Conservation (phyloP, 2,888 invertebrate genomes). For the Chrysodeixis includens region DNA sequence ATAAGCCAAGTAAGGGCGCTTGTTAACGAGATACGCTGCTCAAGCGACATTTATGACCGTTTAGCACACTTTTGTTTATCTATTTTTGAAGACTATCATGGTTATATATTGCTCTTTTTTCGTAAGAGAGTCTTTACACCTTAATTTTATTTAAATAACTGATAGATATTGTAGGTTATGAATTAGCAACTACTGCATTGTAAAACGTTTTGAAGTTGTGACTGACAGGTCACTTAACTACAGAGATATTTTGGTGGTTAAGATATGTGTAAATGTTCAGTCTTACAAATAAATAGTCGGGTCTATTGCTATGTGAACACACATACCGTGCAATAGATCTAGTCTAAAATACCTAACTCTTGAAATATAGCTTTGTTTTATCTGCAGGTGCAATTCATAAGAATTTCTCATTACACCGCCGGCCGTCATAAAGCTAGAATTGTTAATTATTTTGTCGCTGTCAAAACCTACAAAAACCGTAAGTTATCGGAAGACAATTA, state of each 20-base stretch:
- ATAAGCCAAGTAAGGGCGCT: slow-evolving; percentile 82
- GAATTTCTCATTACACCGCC: slow-evolving; percentile 41
- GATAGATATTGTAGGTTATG: neutral
- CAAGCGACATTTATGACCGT: slow-evolving; percentile 67
- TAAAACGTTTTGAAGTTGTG: too few species aligned
- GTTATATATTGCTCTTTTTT: slow-evolving; percentile 14
- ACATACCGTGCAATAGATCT: neutral
- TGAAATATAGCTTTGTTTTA: slow-evolving; percentile 15
- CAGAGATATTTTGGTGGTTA: too few species aligned
- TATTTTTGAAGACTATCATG: slow-evolving; percentile 36
- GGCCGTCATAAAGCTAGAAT: slow-evolving; percentile 40
- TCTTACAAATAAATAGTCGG: too few species aligned
- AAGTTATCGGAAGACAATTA: slow-evolving; percentile 50
- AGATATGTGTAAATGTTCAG: too few species aligned
- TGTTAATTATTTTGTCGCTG: slow-evolving; percentile 55
- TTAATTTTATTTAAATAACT: neutral
- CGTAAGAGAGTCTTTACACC: slow-evolving; percentile 5
- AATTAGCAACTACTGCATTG: neutral
- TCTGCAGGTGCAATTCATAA: slow-evolving; percentile 38
- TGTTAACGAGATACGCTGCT: slow-evolving; percentile 78
- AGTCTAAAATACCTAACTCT: slow-evolving; percentile 7
- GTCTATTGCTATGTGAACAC: neutral
- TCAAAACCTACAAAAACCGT: slow-evolving; percentile 50
- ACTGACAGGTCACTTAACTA: too few species aligned
- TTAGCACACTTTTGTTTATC: slow-evolving; percentile 54